phyloP scores from a whole-genome alignment of 2,888 invertebrate genomes.

The Callyntrura sp. region DNA sequence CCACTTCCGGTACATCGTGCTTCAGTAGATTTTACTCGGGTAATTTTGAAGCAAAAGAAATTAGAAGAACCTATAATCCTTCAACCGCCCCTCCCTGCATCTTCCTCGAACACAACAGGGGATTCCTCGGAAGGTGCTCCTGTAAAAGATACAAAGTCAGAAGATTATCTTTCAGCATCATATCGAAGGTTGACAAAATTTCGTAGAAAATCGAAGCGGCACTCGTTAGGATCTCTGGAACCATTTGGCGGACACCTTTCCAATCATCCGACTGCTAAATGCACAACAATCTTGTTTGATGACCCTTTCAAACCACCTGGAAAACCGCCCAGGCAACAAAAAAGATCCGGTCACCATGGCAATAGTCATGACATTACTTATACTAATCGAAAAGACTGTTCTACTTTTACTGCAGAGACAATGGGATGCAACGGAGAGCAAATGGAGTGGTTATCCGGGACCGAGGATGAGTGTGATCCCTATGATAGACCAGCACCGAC shows the following conservation, averaged over 20 bases:
- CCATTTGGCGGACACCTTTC: neutral
- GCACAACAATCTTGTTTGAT: constrained; percentile 82
- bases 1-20: constrained; percentile 78
- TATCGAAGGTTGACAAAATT: constrained; percentile 70
- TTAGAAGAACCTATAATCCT: constrained; percentile 47
- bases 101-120: neutral
- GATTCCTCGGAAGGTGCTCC: neutral
- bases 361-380: neutral
- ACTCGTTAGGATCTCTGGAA: neutral
- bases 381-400: neutral
- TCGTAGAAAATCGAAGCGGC: constrained; percentile 63
- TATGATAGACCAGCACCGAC: constrained; percentile 66
- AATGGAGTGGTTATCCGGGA: constrained; percentile 61
- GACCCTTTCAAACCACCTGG: constrained; percentile 83
- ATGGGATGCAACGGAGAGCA: constrained; percentile 30
- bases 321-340: neutral
- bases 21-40: constrained; percentile 78
- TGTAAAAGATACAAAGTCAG: neutral
- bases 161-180: constrained; percentile 47
- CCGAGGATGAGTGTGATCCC: constrained; percentile 82
- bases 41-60: constrained; percentile 55
- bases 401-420: neutral
- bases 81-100: neutral
- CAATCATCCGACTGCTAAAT: constrained; percentile 62
- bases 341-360: neutral